Conservation (phyloP, 2,888 invertebrate species). For the Cantharis rufa region DNA sequence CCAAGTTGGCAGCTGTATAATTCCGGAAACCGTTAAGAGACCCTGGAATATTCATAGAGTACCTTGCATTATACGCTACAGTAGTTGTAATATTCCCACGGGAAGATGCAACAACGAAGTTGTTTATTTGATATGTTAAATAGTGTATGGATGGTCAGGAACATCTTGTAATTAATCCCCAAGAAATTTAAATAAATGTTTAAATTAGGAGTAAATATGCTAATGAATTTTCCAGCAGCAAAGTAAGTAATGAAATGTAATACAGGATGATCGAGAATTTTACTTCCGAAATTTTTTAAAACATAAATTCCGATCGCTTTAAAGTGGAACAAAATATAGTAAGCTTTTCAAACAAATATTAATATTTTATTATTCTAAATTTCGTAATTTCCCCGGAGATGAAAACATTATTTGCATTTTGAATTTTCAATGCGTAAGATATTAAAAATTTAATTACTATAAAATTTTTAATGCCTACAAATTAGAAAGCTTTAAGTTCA, state of each 20-base stretch:
- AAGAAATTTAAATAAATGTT: neutral
- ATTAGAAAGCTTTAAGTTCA: neutral
- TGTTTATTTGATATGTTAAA: slow-evolving; percentile 14
- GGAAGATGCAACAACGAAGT: slow-evolving; percentile 6
- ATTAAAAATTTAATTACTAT: neutral
- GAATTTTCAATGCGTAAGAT: neutral
- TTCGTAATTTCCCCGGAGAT: neutral
- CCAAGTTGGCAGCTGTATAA: slow-evolving; percentile 17
- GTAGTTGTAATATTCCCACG: slow-evolving; percentile 5
- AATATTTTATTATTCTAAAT: neutral
- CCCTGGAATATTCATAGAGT: slow-evolving; percentile 21
- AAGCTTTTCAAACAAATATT: neutral
- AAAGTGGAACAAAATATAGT: neutral
- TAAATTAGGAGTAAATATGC: neutral
- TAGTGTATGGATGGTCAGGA: neutral
- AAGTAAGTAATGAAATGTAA: neutral
- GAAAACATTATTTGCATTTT: neutral
- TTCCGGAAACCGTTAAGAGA: slow-evolving; percentile 25
- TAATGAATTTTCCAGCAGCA: neutral
- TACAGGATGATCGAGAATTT: neutral
- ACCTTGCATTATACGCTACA: slow-evolving; percentile 4
- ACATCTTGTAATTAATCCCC: neutral
- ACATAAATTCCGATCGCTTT: neutral
- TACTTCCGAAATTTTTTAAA: neutral
- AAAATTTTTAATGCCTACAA: neutral